Base-by-base conservation (phyloP, 2,797 vertebrate species). In the Salarias fasciatus region DNA sequence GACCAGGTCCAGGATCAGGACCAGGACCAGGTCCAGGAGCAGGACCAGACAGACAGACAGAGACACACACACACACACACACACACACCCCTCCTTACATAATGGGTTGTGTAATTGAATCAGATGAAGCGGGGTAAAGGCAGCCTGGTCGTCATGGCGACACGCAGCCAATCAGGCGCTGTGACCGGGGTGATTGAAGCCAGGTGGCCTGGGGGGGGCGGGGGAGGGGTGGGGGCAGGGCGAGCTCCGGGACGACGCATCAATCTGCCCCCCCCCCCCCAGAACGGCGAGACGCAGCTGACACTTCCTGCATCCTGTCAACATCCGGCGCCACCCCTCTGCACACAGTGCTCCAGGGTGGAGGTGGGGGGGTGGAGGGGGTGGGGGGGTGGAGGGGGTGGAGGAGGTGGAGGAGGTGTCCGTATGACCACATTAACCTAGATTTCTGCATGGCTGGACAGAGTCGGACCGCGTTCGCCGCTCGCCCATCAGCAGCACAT, bases 361-460 rank as follows among this genome's bases (percentile, higher is more conserved):
- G 18, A 3, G 18, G 18, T 24, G n/a, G n/a, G n/a, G n/a, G n/a
- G n/a, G 65, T 51, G 49, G 63, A 55, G 72, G 53, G 43, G 48
- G 48, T 47, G 63, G n/a, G n/a, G n/a, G n/a, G n/a, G n/a, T n/a
- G n/a, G n/a, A n/a, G n/a, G n/a, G 54, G 60, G 75, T 31, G 38
- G 18, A 3, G 18, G 18, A 24, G n/a, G 65, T 51, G 49, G 63
- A 55, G 72, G 53, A 43, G 48, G 48, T 47, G 63, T 50, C 77
- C 75, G 74, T 82, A 85, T 71, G 83, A 89, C 59, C 75, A 74
- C 75, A 83, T 90, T 88, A 91, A 88, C 87, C 87, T 87, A 89
- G 77, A 89, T 90, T 91, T 91, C 81, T 82, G 72, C 74, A 63
- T 82, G 73, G 11, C 56, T 69, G 83, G 64, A 38, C 57, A 46